Base-by-base conservation (phyloP, 2,888 invertebrate species). In the Philopedon plagiatum region DNA sequence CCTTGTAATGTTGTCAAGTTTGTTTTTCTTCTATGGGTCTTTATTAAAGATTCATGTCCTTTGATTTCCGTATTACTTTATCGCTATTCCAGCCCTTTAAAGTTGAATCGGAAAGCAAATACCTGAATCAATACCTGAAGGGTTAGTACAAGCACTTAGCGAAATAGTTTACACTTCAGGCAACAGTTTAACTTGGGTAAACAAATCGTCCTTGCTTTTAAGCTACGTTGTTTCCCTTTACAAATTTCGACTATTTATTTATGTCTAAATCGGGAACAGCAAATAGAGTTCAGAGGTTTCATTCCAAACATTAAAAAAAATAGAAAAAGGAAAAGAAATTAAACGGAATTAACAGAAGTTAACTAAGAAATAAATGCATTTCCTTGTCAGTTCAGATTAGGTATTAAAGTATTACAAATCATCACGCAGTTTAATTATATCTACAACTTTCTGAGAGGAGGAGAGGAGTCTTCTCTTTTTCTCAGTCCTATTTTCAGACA, bases 151-250 rank as follows among this genome's bases (percentile, higher is more conserved):
- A 46, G n/a, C 46, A 46, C 23, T 46, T 21, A 7, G n/a, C 21
- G n/a, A 23, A 46, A 46, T 46, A 21, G 46, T 46, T 46, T 46
- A 46, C 46, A 23, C 23, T 23, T 8, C 5, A 44, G 44, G 13
- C 5, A 19, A 18, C 44, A 44, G 7, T 39, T 44, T 44, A 19
- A 15, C 41, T 41, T 41, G 8, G 1, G 19, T 46, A 21, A 46
- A 46, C 21, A 46, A 46, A 46, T 21, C 3, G 21, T 46, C 23
- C n/a, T 23, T 1, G 46, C 44, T 44, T 2, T 21, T 19, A 11
- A 46, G 46, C 23, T 46, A 21, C 46, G 21, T 46, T 21, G 19
- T 23, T 46, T 46, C n/a, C 46, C 46, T 46, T 46, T 46, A 46
- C 9, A 46, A 46, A 46, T 46, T n/a, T 1, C n/a, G 39, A 39